Evolutionary conservation across 2,113 vertebrate genomes (phyloP), one percentile per base, ranked within the genome.

Genomic region (Phylloscopus whistleri): DNA sequence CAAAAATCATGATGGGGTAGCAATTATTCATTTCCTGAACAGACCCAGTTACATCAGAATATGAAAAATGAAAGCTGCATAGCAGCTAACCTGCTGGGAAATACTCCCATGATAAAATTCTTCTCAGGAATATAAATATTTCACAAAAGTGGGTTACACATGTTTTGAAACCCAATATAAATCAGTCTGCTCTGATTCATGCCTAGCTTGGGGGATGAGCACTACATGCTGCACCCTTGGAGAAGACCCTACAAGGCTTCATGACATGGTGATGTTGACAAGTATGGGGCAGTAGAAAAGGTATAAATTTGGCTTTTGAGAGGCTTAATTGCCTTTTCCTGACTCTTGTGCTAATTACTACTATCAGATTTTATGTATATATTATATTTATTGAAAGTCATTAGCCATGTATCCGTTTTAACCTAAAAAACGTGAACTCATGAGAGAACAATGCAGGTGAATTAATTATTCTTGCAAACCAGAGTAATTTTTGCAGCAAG

Each of bases 41-140:
- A 92, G 80, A 93, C 94, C 96, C 66, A 93, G 86, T 96, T 96
- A 96, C 68, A 87, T 95, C 93, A 95, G 60, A 72, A 31, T 41
- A 73, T 92, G 94, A 97, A 92, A 95, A 96, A 96, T 96, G 93
- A 92, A 92, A 69, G 44, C 64, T 88, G 52, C 55, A 37, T 22
- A 91, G 60, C 44, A 52, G 30, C 56, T 70, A 84, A 70, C 73
- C 72, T 93, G 62, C 90, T 92, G 53, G 83, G 73, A 95, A 96
- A 93, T 72, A 37, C 35, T 96, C 79, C 79, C 82, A 48, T 74
- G 90, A 84, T 43, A 94, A 74, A 84, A 64, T 49, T 63, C 60
- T 92, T 81, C 60, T 64, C 41, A 60, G 49, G 55, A 85, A 80
- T 64, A 81, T 35, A 72, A 90, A 96, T 94, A 87, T 93, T 96